A percentile compares a stretch with the other conserved stretches of the same genome.
Evolutionary conservation across 2,113 vertebrate species (phyloP).

Genomic region (Triplophysa dalaica): DNA sequence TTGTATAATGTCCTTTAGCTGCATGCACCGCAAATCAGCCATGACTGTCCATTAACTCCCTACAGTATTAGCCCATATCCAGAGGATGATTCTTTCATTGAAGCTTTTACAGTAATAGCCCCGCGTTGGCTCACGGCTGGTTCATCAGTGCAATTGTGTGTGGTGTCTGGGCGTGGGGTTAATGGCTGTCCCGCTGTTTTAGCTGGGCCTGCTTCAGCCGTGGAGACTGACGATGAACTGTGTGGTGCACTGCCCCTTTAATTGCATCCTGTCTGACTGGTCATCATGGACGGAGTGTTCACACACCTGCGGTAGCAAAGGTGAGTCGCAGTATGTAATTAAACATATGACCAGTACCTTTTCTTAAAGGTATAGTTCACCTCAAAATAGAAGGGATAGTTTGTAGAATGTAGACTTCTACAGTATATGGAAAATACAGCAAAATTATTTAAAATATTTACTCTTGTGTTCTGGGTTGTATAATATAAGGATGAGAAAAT

Average conservation of each 20-base stretch:
- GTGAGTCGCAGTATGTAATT: slow-evolving; percentile 62
- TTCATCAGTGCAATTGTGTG: slow-evolving; percentile 33
- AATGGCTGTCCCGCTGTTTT: slow-evolving; percentile 44
- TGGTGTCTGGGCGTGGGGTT: slow-evolving; percentile 28
- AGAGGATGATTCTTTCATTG: slow-evolving; percentile 39
- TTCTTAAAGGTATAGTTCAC: too few species aligned
- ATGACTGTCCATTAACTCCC: slow-evolving; percentile 45
- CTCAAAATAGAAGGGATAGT: too few species aligned
- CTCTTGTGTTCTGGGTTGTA: too few species aligned
- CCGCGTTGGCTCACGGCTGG: slow-evolving; percentile 7
- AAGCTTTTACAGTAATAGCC: slow-evolving; percentile 31
- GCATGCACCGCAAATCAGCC: slow-evolving; percentile 35
- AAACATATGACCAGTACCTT: not conserved
- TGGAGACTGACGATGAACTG: slow-evolving; percentile 76
- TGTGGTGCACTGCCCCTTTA: slow-evolving; percentile 83
- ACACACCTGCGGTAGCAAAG: slow-evolving; percentile 83
- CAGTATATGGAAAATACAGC: too few species aligned
- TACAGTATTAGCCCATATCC: slow-evolving; percentile 39
- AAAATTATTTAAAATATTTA: too few species aligned
- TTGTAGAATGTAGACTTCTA: too few species aligned
- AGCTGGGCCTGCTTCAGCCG: slow-evolving; percentile 77
- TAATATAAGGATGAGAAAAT: too few species aligned
- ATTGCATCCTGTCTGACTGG: slow-evolving; percentile 89
- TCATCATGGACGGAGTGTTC: slow-evolving; percentile 90
- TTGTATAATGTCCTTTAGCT: slow-evolving; percentile 40